Evolutionary conservation across 2,888 invertebrate genomes (phyloP), one percentile per base, ranked within the genome.

Genomic region (Stenotaenia linearis): DNA sequence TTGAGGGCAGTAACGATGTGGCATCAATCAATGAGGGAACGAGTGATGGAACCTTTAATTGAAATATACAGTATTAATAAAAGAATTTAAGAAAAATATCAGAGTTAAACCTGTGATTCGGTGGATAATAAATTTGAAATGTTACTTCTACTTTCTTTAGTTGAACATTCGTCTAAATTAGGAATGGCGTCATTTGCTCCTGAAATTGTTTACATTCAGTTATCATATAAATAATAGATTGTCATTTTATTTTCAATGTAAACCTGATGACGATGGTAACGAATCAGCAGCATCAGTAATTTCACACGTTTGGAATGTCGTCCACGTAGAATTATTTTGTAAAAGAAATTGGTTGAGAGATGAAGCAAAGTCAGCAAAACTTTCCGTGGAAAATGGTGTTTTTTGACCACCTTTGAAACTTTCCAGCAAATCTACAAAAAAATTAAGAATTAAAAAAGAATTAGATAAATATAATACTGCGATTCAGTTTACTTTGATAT

Each of bases 271-370:
- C 25, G 25, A 25, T 61, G 61, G 25, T 10, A 61, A 1, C 1
- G 61, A 61, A 15, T 61, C 61, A 23, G 61, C 61, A 12, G 61
- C 25, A 10, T 23, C 61, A 25, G 18, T 79, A 76, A 28, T 75
- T 75, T 45, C 56, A 28, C 40, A 15, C 32, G 56, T 77, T 56
- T 69, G 77, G 69, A 69, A 35, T 21, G 77, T 30, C 18, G 69
- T 61, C 75, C 69, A 74, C 23, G 78, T 45, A 30, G 80, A 45
- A 12, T 18, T 78, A 30, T 32, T 78, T 74, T 80, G 78, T 45
- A 75, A 61, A 40, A 80, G 50, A 80, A 78, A 80, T 30, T 80
- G 80, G 35, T 75, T 80, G 32, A 80, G 77, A 15, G 80, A 80
- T 10, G 80, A 37, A 10, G 80, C 80, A 37, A 80, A 78, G 37